Evolutionary conservation across 2,797 vertebrate species (phyloP).

Genomic region (Eospalax fontanierii): DNA sequence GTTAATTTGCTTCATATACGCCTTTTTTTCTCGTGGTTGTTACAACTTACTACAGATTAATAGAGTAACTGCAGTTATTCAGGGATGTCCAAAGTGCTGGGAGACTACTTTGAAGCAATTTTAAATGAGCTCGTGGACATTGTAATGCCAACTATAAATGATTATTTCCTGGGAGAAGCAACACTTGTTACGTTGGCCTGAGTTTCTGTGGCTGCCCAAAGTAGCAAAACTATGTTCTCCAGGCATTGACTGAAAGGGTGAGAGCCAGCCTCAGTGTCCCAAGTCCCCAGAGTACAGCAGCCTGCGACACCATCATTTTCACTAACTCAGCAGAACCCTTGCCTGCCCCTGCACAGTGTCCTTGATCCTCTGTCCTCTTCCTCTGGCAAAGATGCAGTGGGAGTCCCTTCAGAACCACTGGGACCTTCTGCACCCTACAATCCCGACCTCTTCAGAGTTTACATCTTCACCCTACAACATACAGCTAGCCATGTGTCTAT

Average conservation of each 20-base stretch:
- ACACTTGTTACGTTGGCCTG: not conserved
- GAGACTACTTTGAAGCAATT: conserved; percentile 35
- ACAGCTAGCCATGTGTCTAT: not conserved
- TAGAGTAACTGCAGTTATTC: not conserved
- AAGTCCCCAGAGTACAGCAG: too few relatives aligned
- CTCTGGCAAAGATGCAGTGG: not conserved
- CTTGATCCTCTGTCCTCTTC: not conserved
- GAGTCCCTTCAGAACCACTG: not conserved
- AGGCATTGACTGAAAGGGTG: fast-evolving
- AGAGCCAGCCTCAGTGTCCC: not conserved
- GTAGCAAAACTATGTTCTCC: not conserved
- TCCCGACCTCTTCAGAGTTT: not conserved
- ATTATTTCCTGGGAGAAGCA: conserved; percentile 13
- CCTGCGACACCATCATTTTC: not conserved
- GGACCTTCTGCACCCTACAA: not conserved
- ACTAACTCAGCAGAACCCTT: not conserved
- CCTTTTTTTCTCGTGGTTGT: not conserved
- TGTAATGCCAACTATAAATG: conserved; percentile 43
- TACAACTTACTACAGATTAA: not conserved
- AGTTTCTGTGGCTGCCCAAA: not conserved
- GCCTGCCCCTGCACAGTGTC: not conserved
- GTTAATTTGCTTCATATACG: not conserved
- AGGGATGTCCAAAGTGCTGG: not conserved
- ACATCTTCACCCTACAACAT: not conserved
- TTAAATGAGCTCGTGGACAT: not conserved